Percentiles rank a stretch among this genome's conserved stretches.
These are phyloP conservation scores for Cuniculus paca DNA, from an alignment of 2,797 vertebrate genomes.

Conservation along the genomic window DNA sequence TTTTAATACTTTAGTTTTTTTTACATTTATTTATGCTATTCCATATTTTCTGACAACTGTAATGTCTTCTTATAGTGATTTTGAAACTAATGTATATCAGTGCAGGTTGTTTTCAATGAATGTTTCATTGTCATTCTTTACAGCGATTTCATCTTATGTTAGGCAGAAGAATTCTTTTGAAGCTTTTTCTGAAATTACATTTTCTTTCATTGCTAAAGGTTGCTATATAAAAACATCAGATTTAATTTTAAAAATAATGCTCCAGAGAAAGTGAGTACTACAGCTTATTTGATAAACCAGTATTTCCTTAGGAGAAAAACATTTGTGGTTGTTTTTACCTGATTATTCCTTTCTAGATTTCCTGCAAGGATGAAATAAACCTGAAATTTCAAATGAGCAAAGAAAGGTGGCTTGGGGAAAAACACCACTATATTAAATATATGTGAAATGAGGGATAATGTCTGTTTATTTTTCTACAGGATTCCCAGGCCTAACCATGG, in stretches of 20 bases:
- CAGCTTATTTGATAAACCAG: constrained; percentile 10
- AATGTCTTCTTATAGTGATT: constrained; percentile 19
- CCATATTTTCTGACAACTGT: constrained; percentile 28
- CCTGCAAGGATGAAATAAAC: constrained; percentile 11
- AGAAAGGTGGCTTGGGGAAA: not conserved
- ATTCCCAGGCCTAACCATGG: not conserved
- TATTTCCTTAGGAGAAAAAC: constrained; percentile 50
- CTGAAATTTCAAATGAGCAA: constrained; percentile 36
- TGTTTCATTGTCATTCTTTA: constrained; percentile 44
- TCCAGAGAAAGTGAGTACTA: not conserved
- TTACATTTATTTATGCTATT: not conserved
- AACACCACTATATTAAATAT: not conserved
- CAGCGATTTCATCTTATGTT: not conserved
- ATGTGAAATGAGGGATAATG: not conserved
- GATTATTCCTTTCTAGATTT: not conserved
- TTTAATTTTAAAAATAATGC: constrained; percentile 41
- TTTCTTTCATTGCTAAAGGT: constrained; percentile 25
- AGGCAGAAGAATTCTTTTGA: constrained; percentile 40
- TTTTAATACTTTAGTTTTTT: constrained; percentile 58
- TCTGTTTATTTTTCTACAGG: not conserved
- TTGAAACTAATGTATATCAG: constrained; percentile 14
- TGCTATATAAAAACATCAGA: not conserved
- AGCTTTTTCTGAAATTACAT: constrained; percentile 15
- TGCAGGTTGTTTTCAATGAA: not conserved
- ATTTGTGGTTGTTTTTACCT: constrained; percentile 33